Conservation (phyloP, 2,888 invertebrate species). For the Drosophila nr. medialis region DNA sequence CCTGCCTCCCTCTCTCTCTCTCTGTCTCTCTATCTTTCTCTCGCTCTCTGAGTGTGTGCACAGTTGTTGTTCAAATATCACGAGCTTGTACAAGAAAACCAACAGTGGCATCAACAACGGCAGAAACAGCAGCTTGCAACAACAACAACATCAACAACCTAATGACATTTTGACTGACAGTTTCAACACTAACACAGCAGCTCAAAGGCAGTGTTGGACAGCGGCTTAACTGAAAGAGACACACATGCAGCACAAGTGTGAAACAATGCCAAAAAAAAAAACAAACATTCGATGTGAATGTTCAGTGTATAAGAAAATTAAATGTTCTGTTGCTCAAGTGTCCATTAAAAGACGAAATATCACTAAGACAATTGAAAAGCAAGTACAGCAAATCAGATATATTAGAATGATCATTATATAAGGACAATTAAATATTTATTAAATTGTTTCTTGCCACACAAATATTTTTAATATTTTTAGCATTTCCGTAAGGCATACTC, state of each 20-base stretch:
- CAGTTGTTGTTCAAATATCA: slow-evolving; percentile 79
- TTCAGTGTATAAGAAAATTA: neutral
- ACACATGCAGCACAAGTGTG: slow-evolving; percentile 16
- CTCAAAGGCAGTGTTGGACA: slow-evolving; percentile 66
- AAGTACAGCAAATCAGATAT: too few relatives aligned
- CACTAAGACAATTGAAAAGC: too few relatives aligned
- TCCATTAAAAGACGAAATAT: too few relatives aligned
- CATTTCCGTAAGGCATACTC: neutral
- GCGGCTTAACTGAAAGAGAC: slow-evolving; percentile 31
- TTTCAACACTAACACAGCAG: slow-evolving; percentile 64
- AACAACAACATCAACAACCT: slow-evolving; percentile 55
- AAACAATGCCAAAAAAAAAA: slow-evolving; percentile 18
- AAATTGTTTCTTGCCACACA: neutral
- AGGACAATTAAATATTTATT: neutral
- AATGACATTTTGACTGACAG: slow-evolving; percentile 40
- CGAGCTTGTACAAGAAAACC: slow-evolving; percentile 74
- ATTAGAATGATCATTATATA: too few relatives aligned
- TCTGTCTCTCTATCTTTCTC: neutral
- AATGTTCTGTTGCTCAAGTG: neutral
- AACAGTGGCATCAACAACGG: slow-evolving; percentile 60
- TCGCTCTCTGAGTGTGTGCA: slow-evolving; percentile 25
- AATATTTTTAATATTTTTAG: neutral
- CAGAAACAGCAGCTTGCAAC: slow-evolving; percentile 39
- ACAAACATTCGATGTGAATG: neutral
- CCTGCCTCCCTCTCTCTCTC: neutral